Percentiles rank a stretch among this genome's conserved stretches.
Evolutionary conservation across 1,140 invertebrate species (phyloP).

Genomic region (Bombus huntii): DNA sequence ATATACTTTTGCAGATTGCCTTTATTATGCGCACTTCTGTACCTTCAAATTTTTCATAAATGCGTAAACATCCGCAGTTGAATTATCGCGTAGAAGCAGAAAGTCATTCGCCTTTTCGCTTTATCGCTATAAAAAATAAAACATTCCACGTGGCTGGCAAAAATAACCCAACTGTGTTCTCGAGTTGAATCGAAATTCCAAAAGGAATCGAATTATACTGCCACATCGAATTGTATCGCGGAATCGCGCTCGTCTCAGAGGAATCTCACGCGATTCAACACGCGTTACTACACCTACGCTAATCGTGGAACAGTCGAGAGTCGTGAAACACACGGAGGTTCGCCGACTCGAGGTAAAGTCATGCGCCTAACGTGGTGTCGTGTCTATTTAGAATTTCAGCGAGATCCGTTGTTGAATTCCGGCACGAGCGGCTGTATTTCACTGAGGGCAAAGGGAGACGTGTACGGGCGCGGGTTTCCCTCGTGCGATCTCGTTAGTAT

Average conservation of each 20-base stretch:
- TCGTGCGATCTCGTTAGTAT: conserved; percentile 50
- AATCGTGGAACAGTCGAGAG: neutral
- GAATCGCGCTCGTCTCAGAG: neutral
- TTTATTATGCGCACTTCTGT: too few species aligned
- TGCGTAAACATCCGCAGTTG: too few species aligned
- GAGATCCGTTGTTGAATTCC: conserved; percentile 48
- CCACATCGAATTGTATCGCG: neutral
- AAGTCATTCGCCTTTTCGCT: too few species aligned
- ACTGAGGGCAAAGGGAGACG: neutral
- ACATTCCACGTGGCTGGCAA: neutral
- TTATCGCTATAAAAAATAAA: neutral
- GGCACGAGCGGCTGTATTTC: conserved; percentile 48
- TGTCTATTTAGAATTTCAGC: conserved; percentile 53
- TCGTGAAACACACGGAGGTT: neutral
- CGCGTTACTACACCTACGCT: neutral
- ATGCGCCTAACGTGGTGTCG: conserved; percentile 27
- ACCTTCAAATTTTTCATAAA: too few species aligned
- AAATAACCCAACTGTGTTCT: neutral
- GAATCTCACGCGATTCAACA: neutral
- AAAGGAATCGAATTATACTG: neutral
- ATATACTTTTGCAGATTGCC: too few species aligned
- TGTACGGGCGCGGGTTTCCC: conserved; percentile 24
- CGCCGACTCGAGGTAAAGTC: conserved; percentile 33
- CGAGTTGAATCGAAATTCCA: neutral
- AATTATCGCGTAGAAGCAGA: too few species aligned